Conservation (phyloP, 2,797 vertebrate genomes). For the Brachyrhaphis roseni region DNA sequence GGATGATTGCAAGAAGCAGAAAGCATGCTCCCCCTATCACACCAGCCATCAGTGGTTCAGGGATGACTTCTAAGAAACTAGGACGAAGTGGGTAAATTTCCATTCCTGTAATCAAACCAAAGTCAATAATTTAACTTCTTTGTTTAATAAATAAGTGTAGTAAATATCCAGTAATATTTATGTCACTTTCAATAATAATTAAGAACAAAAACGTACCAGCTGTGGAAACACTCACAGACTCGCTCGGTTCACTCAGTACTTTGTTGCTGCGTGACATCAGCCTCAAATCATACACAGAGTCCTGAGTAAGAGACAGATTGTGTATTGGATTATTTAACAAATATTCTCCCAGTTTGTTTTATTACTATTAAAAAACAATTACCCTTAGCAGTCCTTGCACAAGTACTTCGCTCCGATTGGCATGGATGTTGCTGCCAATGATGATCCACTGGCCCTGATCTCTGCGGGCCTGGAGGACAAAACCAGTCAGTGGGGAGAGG, state of each 20-base stretch:
- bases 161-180: conserved; percentile 3
- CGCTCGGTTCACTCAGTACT: conserved; percentile 90
- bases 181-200: background rate
- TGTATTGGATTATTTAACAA: conserved; percentile 10
- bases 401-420: conserved; percentile 85
- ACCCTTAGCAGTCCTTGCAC: conserved; percentile 93
- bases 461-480: conserved; percentile 87
- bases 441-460: conserved; percentile 88
- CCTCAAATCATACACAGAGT: conserved; percentile 90
- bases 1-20: conserved; percentile 88
- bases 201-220: conserved; percentile 76
- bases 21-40: conserved; percentile 93
- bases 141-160: background rate
- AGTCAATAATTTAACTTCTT: background rate
- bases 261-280: conserved; percentile 88
- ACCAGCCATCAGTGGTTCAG: conserved; percentile 90
- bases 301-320: conserved; percentile 73
- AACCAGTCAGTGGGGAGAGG: conserved; percentile 83
- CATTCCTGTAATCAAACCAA: conserved; percentile 82
- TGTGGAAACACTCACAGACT: conserved; percentile 89
- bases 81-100: conserved; percentile 89
- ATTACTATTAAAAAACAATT: conserved; percentile 15
- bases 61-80: conserved; percentile 87
- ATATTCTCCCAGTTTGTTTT: background rate
- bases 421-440: conserved; percentile 82